These are phyloP conservation scores for Spodoptera frugiperda DNA, from an alignment of 1,140 invertebrate genomes.

Conservation along the genomic window DNA sequence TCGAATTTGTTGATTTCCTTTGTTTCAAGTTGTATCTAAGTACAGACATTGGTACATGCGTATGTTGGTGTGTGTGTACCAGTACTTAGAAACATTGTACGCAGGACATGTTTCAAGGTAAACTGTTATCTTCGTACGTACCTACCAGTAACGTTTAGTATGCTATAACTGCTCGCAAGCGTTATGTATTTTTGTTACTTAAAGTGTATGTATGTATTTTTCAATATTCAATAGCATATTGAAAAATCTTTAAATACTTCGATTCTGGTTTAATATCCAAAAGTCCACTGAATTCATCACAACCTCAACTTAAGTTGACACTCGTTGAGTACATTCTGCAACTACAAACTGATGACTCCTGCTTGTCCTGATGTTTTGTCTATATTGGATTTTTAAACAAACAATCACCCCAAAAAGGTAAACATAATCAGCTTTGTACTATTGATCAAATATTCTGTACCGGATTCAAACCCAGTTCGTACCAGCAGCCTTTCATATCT, in stretches of 20 bases:
- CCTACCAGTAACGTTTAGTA: constrained; percentile 17
- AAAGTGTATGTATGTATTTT: not conserved
- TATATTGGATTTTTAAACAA: no score
- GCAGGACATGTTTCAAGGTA: constrained; percentile 32
- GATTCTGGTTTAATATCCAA: not conserved
- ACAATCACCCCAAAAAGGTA: no score
- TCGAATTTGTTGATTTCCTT: no score
- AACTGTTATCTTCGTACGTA: constrained; percentile 27
- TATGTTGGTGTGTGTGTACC: no score
- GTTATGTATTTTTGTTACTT: constrained; percentile 13
- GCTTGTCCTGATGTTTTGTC: no score
- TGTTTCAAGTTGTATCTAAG: no score
- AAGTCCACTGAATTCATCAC: no score
- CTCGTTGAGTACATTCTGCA: not conserved
- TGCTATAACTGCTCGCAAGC: constrained; percentile 18
- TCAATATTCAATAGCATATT: no score
- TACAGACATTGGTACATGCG: no score
- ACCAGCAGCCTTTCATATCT: not conserved
- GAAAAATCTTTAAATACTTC: not conserved
- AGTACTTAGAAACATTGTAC: constrained; percentile 17
- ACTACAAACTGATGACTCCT: no score
- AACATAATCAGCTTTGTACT: not conserved
- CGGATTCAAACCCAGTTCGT: not conserved
- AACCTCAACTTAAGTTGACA: not conserved
- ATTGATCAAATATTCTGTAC: not conserved